Base-by-base conservation (phyloP, 2,888 invertebrate genomes). In the Melitaea athalia region DNA sequence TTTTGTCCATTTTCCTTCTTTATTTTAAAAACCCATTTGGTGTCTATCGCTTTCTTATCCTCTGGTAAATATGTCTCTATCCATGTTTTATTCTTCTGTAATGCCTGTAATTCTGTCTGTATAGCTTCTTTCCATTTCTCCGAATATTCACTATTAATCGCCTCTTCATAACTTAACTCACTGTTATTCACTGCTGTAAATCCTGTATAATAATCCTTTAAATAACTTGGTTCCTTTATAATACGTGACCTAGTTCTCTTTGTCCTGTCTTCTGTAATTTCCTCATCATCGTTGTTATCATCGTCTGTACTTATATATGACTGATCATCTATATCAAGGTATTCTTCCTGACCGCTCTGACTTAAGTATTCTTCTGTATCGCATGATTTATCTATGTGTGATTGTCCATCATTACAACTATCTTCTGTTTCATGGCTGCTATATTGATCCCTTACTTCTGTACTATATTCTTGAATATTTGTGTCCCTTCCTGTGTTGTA, bases 11-110 rank as follows among this genome's bases (percentile, higher is more conserved):
- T 50, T 50, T 50, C 50, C 14, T 15, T 50, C 15, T 50, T 50
- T 14, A 50, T 14, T 50, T 50, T 50, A 50, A 50, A 50, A 50
- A 15, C 50, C 50, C 50, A 50, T 50, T 50, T 50, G 2, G 50
- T 50, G 1, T 50, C 15, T 50, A 50, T 50, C 5, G 50, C 50
- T 14, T 50, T 50, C 50, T 50, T 50, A 14, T 50, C 14, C 5
- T 50, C 50, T 45, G 45, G 45, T 45, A 45, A 45, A 50, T 50
- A 7, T 50, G 50, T 50, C 15, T 50, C 50, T n/a, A 50, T 50
- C 50, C 50, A 50, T 14, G 50, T 50, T 50, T 50, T 15, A 50
- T 15, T 50, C 50, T 50, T 50, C 5, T 50, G 14, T 50, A 50
- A n/a, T 14, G 15, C 50, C 50, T 50, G 50, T 50, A 50, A 50